phyloP scores from a whole-genome alignment of 2,797 vertebrate species.

The Anolis apletophallus region DNA sequence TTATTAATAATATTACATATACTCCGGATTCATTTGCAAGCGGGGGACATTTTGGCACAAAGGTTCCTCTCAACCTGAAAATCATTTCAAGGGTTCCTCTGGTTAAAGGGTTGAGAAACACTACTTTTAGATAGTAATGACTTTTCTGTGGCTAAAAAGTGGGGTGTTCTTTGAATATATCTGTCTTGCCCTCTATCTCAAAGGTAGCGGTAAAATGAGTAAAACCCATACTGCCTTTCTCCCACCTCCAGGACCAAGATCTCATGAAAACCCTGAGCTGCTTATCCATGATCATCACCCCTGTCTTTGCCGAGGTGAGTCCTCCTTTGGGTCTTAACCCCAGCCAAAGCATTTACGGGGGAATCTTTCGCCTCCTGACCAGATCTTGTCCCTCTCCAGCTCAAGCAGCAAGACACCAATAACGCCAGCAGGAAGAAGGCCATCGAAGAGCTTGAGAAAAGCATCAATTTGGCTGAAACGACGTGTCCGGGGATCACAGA shows the following conservation, averaged over 20 bases:
- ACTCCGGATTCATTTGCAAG: no score
- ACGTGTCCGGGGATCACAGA: conserved; percentile 92
- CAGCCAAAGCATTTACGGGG: background rate
- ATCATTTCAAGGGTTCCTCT: no score
- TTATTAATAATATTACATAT: no score
- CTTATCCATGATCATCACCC: conserved; percentile 89
- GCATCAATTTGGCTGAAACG: conserved; percentile 88
- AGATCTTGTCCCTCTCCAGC: conserved; percentile 70
- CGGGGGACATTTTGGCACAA: no score
- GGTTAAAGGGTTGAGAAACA: no score
- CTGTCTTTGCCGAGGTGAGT: conserved; percentile 89
- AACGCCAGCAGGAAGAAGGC: conserved; percentile 85
- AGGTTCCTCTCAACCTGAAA: no score
- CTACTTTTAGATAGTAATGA: no score
- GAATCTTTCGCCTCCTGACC: conserved; percentile 23
- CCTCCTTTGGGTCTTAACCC: conserved; percentile 19
- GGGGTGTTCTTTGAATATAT: no score
- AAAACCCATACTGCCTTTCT: background rate
- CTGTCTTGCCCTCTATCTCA: background rate
- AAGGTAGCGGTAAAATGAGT: no score
- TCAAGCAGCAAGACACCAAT: conserved; percentile 91
- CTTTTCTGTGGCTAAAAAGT: no score
- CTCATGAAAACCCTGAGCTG: conserved; percentile 87
- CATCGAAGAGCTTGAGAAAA: conserved; percentile 91
- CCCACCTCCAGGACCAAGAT: conserved; percentile 83